These are phyloP conservation scores for Calephelis perditalis DNA, from an alignment of 2,888 invertebrate genomes.

Conservation along the genomic window DNA sequence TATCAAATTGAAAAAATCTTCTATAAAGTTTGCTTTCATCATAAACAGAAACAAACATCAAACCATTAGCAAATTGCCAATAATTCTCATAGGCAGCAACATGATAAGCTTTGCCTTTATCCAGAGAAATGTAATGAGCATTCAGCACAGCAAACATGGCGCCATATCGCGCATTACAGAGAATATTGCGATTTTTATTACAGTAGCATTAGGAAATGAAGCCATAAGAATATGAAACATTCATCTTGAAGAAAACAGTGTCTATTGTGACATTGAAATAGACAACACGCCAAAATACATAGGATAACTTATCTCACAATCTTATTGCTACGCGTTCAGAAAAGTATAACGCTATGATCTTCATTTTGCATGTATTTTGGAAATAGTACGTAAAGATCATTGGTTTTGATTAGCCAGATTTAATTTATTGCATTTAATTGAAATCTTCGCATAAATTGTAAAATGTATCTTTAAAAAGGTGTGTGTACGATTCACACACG, in stretches of 20 bases:
- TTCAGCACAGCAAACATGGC: constrained; percentile 1
- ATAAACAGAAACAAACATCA: constrained; percentile 9
- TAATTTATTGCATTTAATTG: no score
- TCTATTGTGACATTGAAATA: constrained; percentile 6
- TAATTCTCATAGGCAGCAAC: constrained; percentile 9
- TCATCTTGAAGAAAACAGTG: constrained; percentile 7
- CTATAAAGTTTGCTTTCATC: background rate
- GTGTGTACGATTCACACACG: no score
- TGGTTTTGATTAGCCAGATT: no score
- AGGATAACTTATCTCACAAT: constrained; percentile 19
- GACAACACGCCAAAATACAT: constrained; percentile 6
- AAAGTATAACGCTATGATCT: background rate
- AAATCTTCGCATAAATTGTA: no score
- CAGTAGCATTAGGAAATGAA: constrained; percentile 7
- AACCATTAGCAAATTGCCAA: constrained; percentile 9
- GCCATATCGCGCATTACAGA: constrained; percentile 7
- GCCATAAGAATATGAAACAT: constrained; percentile 11
- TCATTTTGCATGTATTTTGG: background rate
- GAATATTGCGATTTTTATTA: constrained; percentile 8
- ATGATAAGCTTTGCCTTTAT: constrained; percentile 9
- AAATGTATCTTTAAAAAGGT: no score
- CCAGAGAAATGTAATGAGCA: constrained; percentile 9
- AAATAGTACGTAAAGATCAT: background rate
- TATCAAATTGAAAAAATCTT: background rate
- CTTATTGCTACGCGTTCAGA: constrained; percentile 17